These are phyloP conservation scores for Pararge aegeria DNA, from an alignment of 1,140 invertebrate genomes.

Conservation along the genomic window DNA sequence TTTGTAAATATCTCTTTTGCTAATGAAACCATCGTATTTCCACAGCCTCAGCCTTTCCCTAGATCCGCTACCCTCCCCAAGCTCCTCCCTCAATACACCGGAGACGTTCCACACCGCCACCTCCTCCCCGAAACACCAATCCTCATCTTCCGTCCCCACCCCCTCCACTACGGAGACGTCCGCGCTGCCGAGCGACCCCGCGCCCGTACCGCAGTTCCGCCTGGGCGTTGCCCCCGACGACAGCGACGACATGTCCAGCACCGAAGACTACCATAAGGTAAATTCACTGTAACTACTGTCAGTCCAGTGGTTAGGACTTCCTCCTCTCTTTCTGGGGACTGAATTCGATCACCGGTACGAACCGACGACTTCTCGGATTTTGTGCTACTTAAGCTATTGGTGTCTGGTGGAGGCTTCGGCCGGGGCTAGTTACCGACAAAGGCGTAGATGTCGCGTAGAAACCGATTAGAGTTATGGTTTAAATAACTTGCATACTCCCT, in stretches of 20 bases:
- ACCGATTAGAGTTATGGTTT: too few relatives aligned
- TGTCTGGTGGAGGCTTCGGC: too few relatives aligned
- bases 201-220: slow-evolving; percentile 44
- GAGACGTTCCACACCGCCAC: slow-evolving; percentile 89
- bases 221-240: slow-evolving; percentile 58
- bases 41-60: slow-evolving; percentile 57
- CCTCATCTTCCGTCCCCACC: slow-evolving; percentile 40
- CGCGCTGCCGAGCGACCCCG: slow-evolving; percentile 42
- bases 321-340: too few relatives aligned
- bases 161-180: slow-evolving; percentile 57
- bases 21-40: background rate
- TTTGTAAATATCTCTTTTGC: too few relatives aligned
- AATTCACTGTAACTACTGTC: slow-evolving; percentile 1
- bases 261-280: slow-evolving; percentile 74
- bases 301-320: too few relatives aligned
- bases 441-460: too few relatives aligned
- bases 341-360: too few relatives aligned
- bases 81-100: slow-evolving; percentile 76
- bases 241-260: slow-evolving; percentile 76
- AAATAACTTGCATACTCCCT: too few relatives aligned
- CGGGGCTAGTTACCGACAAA: too few relatives aligned
- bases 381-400: too few relatives aligned
- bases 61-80: slow-evolving; percentile 50
- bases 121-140: slow-evolving; percentile 62
- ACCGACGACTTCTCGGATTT: too few relatives aligned